Evolutionary conservation across 2,797 vertebrate genomes (phyloP).

Genomic region (Zonotrichia albicollis): DNA sequence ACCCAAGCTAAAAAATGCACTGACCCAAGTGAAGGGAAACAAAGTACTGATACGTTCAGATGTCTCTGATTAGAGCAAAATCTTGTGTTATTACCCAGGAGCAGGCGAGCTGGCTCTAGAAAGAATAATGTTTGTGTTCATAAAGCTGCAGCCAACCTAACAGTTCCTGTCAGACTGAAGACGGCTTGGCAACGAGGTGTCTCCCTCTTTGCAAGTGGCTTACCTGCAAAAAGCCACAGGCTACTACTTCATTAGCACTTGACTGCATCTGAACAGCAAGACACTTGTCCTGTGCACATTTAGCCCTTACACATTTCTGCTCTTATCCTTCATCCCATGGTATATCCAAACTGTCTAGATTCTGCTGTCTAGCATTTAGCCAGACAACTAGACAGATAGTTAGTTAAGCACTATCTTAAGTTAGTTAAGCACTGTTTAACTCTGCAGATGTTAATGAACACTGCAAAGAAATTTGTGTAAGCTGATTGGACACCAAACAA

Average conservation of each 20-base stretch:
- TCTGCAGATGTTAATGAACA: neutral
- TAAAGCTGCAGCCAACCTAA: neutral
- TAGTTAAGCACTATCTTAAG: neutral
- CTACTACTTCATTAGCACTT: accelerated
- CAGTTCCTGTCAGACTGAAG: neutral
- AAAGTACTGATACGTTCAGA: neutral
- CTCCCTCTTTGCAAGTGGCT: neutral
- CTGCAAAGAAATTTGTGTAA: neutral
- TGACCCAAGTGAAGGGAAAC: neutral
- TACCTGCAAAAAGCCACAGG: neutral
- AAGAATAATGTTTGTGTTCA: neutral
- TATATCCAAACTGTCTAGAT: neutral
- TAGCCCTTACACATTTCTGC: neutral
- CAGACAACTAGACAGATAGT: neutral
- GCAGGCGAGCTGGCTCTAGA: neutral
- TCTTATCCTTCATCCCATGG: neutral
- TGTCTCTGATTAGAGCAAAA: neutral
- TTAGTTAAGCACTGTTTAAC: neutral
- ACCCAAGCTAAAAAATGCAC: neutral
- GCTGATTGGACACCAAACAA: neutral
- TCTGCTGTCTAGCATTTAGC: neutral
- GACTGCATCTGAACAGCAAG: neutral
- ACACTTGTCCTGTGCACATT: neutral
- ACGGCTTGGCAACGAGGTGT: neutral
- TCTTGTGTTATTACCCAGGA: neutral